Evolutionary conservation across 2,797 vertebrate genomes (phyloP).

Genomic region (Heteromormyrus szaboi): DNA sequence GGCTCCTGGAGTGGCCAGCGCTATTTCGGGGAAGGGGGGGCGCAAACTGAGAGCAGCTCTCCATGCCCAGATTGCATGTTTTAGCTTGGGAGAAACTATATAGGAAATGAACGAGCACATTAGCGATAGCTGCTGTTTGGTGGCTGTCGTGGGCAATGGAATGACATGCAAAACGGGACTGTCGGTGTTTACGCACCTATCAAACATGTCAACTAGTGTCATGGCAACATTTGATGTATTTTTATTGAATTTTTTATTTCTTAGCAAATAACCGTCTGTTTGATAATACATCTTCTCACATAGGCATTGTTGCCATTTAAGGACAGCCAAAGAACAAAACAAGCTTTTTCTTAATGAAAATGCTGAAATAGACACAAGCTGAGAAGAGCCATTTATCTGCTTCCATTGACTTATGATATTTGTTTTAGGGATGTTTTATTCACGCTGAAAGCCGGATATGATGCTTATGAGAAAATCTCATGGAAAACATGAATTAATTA

Average conservation of each 20-base stretch:
- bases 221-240: not conserved
- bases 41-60: constrained; percentile 15
- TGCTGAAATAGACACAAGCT: not conserved
- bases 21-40: constrained; percentile 46
- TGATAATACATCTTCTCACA: not conserved
- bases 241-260: not conserved
- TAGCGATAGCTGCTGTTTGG: not conserved
- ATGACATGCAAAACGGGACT: not conserved
- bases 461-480: not conserved
- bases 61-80: not conserved
- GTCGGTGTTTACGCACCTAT: not conserved
- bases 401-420: not conserved
- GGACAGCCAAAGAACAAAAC: not conserved
- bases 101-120: not conserved
- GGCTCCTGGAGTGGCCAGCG: constrained; percentile 60
- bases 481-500: constrained; percentile 5
- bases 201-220: not conserved
- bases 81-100: not conserved
- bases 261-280: not conserved
- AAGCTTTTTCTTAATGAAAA: not conserved
- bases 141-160: not conserved
- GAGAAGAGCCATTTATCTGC: not conserved
- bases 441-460: not conserved
- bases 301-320: not conserved
- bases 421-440: not conserved